These are phyloP conservation scores for Noctua comes DNA, from an alignment of 2,888 invertebrate genomes.

Conservation along the genomic window DNA sequence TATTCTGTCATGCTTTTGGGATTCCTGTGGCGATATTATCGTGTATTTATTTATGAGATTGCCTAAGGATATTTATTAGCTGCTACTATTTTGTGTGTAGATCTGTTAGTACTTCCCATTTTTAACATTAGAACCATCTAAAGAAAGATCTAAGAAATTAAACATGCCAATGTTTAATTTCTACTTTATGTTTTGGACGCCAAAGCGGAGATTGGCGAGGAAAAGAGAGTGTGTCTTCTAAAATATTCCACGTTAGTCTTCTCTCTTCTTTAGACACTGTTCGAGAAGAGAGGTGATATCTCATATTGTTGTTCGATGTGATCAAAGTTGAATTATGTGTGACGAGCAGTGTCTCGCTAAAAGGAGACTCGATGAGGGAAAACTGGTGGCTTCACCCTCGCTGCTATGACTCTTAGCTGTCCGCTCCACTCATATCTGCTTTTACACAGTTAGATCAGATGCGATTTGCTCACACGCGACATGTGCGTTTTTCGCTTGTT, in stretches of 20 bases:
- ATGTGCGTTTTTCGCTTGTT: background rate
- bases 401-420: too few species aligned
- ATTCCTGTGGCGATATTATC: slow-evolving; percentile 22
- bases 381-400: background rate
- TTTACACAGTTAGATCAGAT: too few species aligned
- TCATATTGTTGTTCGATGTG: background rate
- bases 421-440: too few species aligned
- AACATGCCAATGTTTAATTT: background rate
- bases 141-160: too few species aligned
- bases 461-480: background rate
- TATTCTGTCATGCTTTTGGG: slow-evolving; percentile 66
- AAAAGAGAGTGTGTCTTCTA: too few species aligned
- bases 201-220: background rate
- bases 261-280: too few species aligned
- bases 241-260: too few species aligned
- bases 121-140: background rate
- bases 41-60: slow-evolving; percentile 4
- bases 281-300: background rate
- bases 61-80: background rate
- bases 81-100: background rate
- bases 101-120: background rate
- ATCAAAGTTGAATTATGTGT: too few species aligned
- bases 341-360: too few species aligned
- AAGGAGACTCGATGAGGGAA: background rate
- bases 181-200: too few species aligned